Evolutionary conservation across 1,140 invertebrate species (phyloP).

Genomic region (Drosophila subpulchrella): DNA sequence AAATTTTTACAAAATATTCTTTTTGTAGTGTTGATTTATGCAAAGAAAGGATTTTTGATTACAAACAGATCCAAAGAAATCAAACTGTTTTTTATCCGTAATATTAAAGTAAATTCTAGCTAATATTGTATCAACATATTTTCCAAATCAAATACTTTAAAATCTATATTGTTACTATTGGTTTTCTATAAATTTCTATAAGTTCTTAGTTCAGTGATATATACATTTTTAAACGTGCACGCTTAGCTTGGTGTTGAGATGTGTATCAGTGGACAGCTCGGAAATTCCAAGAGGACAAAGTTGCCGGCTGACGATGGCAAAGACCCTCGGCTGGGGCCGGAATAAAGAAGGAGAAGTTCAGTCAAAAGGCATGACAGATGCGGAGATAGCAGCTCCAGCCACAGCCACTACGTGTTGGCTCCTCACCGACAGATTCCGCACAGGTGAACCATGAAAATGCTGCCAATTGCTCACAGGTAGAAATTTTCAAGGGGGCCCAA

Average conservation of each 20-base stretch:
- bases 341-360: constrained; percentile 11
- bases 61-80: too few species aligned
- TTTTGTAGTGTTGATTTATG: too few species aligned
- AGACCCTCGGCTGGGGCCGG: background rate
- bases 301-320: constrained; percentile 22
- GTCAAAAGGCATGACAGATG: constrained; percentile 67
- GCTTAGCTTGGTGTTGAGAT: constrained; percentile 12
- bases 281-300: constrained; percentile 34
- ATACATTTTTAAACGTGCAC: background rate
- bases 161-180: too few species aligned
- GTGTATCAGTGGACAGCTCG: constrained; percentile 16
- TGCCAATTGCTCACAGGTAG: constrained; percentile 38
- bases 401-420: constrained; percentile 27
- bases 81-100: too few species aligned
- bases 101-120: too few species aligned
- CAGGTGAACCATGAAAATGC: constrained; percentile 50
- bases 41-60: too few species aligned
- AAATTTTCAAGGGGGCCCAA: constrained; percentile 3
- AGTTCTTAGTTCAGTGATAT: background rate
- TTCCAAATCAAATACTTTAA: too few species aligned
- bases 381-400: constrained; percentile 28
- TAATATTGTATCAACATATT: too few species aligned
- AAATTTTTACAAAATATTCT: too few species aligned
- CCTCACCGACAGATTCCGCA: constrained; percentile 36
- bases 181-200: background rate